These are phyloP conservation scores for Caenorhabditis sp. DNA, from an alignment of 2,888 invertebrate species.

Conservation along the genomic window DNA sequence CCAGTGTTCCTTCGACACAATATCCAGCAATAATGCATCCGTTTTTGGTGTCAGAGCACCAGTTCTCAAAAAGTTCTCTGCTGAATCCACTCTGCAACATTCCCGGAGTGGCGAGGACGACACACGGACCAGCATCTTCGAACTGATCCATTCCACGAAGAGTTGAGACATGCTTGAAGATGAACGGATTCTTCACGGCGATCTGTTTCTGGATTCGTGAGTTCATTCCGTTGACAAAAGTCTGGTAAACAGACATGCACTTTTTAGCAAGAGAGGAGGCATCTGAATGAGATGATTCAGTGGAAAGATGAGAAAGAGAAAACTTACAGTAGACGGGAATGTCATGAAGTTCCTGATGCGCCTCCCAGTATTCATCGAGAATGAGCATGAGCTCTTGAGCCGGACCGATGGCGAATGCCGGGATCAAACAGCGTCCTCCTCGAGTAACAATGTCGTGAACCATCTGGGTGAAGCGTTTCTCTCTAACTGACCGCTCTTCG, in stretches of 20 bases:
- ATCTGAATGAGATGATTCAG: no score
- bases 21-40: constrained; percentile 97
- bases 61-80: constrained; percentile 96
- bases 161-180: constrained; percentile 93
- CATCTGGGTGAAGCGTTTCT: constrained; percentile 88
- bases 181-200: constrained; percentile 98
- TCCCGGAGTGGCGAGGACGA: constrained; percentile 99
- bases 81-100: constrained; percentile 99
- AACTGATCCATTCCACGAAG: constrained; percentile 96
- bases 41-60: constrained; percentile 98
- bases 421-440: constrained; percentile 98
- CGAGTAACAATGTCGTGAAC: constrained; percentile 95
- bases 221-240: constrained; percentile 99
- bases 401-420: constrained; percentile 97
- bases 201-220: constrained; percentile 96
- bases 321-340: constrained; percentile 93
- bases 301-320: not conserved
- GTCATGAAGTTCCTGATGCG: constrained; percentile 97
- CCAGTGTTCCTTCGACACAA: constrained; percentile 86
- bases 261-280: constrained; percentile 99
- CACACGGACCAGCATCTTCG: constrained; percentile 99
- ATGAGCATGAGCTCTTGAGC: constrained; percentile 87
- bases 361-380: constrained; percentile 96
- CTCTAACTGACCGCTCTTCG: constrained; percentile 97
- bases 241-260: constrained; percentile 99